Conservation (phyloP, 2,113 vertebrate species). For the Cyphomyrus plagiostoma region DNA sequence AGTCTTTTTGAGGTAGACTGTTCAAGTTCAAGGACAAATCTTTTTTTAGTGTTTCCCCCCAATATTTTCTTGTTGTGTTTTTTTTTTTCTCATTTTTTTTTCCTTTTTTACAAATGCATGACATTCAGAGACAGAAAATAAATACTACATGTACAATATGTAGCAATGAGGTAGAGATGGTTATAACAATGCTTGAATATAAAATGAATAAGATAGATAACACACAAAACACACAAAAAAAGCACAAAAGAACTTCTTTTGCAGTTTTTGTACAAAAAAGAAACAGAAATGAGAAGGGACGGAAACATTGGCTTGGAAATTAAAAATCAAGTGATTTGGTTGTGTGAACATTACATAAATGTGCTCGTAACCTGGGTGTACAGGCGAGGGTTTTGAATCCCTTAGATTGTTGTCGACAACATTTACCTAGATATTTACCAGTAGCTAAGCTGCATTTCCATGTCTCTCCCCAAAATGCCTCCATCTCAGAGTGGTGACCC, state of each 20-base stretch:
- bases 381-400: constrained; percentile 57
- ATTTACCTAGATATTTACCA: constrained; percentile 70
- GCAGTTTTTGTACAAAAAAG: constrained; percentile 17
- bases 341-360: constrained; percentile 64
- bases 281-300: constrained; percentile 31
- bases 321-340: constrained; percentile 64
- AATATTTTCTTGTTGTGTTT: not conserved
- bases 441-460: constrained; percentile 72
- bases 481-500: constrained; percentile 53
- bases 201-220: constrained; percentile 51
- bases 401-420: not conserved
- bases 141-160: constrained; percentile 92
- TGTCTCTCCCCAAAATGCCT: constrained; percentile 73
- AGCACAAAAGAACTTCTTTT: constrained; percentile 16
- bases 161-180: constrained; percentile 98
- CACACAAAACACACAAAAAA: not conserved
- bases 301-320: constrained; percentile 55
- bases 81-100: constrained; percentile 13
- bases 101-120: constrained; percentile 77
- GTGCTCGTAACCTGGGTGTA: constrained; percentile 70
- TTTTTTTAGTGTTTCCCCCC: constrained; percentile 20
- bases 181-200: constrained; percentile 71
- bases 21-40: constrained; percentile 77
- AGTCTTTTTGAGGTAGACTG: constrained; percentile 96
- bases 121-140: constrained; percentile 88